Evolutionary conservation across 2,888 invertebrate genomes (phyloP), one percentile per base, ranked within the genome.

Genomic region (Eilema sororculum): DNA sequence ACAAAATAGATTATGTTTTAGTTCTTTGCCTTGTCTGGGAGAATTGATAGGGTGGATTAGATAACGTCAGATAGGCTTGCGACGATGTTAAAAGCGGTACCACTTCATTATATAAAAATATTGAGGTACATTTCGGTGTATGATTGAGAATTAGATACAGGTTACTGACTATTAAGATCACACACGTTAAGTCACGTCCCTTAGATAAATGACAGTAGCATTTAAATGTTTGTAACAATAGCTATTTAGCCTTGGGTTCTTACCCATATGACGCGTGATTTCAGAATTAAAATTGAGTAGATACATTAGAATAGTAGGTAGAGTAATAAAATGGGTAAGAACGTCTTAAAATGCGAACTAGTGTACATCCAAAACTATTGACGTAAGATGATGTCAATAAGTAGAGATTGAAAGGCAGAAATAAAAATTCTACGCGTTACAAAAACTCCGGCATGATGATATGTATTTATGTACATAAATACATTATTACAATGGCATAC

Each of bases 391-490:
- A 71, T 68, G 65, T 66, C 63, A 75, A 72, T 73, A 68, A 66
- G 68, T 72, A 67, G 71, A 73, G 60, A 74, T 71, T 70, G 75
- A 72, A 74, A 78, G 78, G 76, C 75, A 80, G 67, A 76, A 79
- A 84, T 74, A 81, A 82, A 85, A 84, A 87, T 84, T 85, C 83
- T 78, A 75, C 69, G 60, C 79, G 76, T 79, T 75, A 82, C 78
- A 84, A 86, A 83, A 79, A 79, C 79, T 67, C 61, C 24, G 73
- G 67, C 69, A 77, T 81, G 84, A 83, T 84, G 76, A 78, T 81
- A 86, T 86, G 80, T 83, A 85, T 84, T 80, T 83, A 85, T 84
- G 81, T 84, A 83, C 84, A 85, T 87, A 86, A 84, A 86, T 87
- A 86, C 84, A 86, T 87, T 85, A 83, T 78, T 84, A 85, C 81